Base-by-base conservation (phyloP, 2,888 invertebrate genomes). In the Sinodicranocentrus sp. region DNA sequence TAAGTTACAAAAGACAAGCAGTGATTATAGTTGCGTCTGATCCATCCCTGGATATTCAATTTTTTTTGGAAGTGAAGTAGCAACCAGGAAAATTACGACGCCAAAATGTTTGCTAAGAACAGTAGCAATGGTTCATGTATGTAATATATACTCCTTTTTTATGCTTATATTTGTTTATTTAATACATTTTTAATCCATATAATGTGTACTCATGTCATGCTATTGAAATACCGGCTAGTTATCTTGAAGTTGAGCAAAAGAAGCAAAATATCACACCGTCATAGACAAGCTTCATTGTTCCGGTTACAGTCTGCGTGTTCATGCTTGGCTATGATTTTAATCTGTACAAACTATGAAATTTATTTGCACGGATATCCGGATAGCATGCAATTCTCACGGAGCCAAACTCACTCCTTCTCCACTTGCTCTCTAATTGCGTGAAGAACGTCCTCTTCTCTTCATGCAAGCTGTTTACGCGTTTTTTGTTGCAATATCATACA, bases 311-410 rank as follows among this genome's bases (percentile, higher is more conserved):
- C n/a, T n/a, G n/a, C n/a, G n/a, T n/a, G n/a, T n/a, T n/a, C 33
- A 39, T 48, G 68, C 68, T 25, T 44, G 10, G 8, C 21, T 23
- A 23, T 15, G 26, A 26, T 23, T 26, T 21, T 23, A 33, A 48
- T 48, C 48, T 48, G 6, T 39, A 10, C 48, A 48, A 48, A n/a
- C 15, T 48, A n/a, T n/a, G n/a, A n/a, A n/a, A n/a, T 19, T 33
- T 43, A 21, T 44, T 61, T 59, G 44, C 63, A 52, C 75, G 75
- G 75, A 76, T 76, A 63, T 76, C 75, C 75, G 75, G 75, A 76
- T 33, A 26, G 26, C 15, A 65, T 21, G 21, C 43, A 67, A 43
- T 59, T 72, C 72, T 72, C 72, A 72, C 57, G 57, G 25, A 33
- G 10, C 13, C 33, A n/a, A 17, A 19, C 63, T 33, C 23, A 21